Evolutionary conservation across 1,140 invertebrate species (phyloP).

Genomic region (Luehdorfia chinensis): DNA sequence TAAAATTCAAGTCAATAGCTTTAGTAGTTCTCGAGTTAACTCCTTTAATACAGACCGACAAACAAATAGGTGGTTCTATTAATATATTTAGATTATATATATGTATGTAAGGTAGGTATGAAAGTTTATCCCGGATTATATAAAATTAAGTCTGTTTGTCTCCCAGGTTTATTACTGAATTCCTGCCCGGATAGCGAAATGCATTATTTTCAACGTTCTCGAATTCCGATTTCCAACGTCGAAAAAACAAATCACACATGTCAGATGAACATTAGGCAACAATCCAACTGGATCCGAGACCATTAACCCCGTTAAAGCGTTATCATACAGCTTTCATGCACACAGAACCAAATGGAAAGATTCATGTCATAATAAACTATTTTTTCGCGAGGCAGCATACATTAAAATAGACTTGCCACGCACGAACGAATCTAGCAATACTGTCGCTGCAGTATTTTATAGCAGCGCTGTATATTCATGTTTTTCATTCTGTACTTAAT

Average conservation of each 20-base stretch:
- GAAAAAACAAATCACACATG: constrained; percentile 33
- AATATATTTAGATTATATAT: no score
- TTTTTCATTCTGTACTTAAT: neutral
- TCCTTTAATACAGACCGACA: no score
- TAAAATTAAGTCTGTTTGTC: no score
- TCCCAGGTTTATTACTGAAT: no score
- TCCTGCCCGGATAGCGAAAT: neutral
- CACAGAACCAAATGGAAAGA: constrained; percentile 28
- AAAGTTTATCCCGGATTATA: no score
- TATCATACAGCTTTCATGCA: constrained; percentile 33
- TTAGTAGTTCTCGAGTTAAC: no score
- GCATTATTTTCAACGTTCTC: constrained; percentile 8
- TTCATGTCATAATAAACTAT: constrained; percentile 47
- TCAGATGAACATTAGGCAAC: constrained; percentile 52
- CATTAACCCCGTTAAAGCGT: constrained; percentile 44
- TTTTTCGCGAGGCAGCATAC: constrained; percentile 31
- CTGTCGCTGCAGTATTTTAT: constrained; percentile 28
- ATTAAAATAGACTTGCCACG: constrained; percentile 28
- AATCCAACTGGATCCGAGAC: constrained; percentile 39
- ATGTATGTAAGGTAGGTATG: no score
- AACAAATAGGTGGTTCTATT: no score
- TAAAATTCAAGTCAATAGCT: no score
- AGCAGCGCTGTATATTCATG: constrained; percentile 4
- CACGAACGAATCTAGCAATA: constrained; percentile 25
- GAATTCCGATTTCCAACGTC: constrained; percentile 6